phyloP scores from a whole-genome alignment of 2,797 vertebrate species.

The Girardinus metallicus region DNA sequence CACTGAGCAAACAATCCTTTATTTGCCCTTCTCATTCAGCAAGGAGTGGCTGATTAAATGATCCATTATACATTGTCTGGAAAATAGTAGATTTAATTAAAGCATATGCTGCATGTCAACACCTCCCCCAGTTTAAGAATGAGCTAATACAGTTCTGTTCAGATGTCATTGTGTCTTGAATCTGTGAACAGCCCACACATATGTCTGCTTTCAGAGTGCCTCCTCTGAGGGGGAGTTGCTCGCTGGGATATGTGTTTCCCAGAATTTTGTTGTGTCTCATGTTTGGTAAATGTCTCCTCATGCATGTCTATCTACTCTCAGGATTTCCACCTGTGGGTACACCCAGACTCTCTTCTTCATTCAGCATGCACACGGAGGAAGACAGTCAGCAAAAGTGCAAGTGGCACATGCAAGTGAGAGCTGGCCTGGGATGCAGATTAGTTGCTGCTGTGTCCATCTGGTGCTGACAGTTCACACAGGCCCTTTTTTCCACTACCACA shows the following conservation, averaged over 20 bases:
- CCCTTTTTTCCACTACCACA: slow-evolving; percentile 78
- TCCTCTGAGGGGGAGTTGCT: slow-evolving; percentile 44
- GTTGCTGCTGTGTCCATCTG: slow-evolving; percentile 78
- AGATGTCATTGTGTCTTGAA: slow-evolving; percentile 43
- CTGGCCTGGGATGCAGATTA: slow-evolving; percentile 78
- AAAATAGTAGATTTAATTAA: slow-evolving; percentile 72
- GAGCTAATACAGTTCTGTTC: slow-evolving; percentile 67
- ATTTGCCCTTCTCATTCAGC: slow-evolving; percentile 73
- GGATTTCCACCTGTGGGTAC: slow-evolving; percentile 72
- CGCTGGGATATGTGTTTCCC: slow-evolving; percentile 64
- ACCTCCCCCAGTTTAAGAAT: slow-evolving; percentile 53
- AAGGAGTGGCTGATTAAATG: slow-evolving; percentile 73
- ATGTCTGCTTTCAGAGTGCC: slow-evolving; percentile 35
- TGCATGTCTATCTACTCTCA: slow-evolving; percentile 64
- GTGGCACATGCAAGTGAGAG: slow-evolving; percentile 70
- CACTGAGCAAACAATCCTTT: slow-evolving; percentile 79
- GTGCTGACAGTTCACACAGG: slow-evolving; percentile 85
- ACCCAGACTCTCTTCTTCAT: slow-evolving; percentile 58
- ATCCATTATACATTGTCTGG: slow-evolving; percentile 78
- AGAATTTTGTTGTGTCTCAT: slow-evolving; percentile 56
- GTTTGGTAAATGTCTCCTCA: slow-evolving; percentile 49
- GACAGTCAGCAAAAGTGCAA: slow-evolving; percentile 75
- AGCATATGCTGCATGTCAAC: slow-evolving; percentile 66
- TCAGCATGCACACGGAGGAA: slow-evolving; percentile 64
- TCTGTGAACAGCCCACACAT: slow-evolving; percentile 33